These are phyloP conservation scores for Hetaerina americana DNA, from an alignment of 1,140 invertebrate genomes.

Conservation along the genomic window DNA sequence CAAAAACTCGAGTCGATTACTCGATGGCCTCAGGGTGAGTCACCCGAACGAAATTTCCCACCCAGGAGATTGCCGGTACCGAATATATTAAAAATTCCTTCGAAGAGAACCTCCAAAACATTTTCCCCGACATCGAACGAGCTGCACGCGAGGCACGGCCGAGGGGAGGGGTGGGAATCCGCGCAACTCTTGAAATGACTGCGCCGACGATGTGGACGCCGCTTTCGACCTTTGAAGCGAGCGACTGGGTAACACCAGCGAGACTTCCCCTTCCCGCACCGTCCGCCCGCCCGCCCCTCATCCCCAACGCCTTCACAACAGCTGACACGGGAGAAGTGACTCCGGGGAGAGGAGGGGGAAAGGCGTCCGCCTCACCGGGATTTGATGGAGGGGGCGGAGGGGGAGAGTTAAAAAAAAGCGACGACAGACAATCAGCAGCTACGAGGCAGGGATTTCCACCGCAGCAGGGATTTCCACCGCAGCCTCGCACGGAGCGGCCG, in stretches of 20 bases:
- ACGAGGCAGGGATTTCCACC: no score
- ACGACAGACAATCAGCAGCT: neutral
- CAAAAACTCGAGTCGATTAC: no score
- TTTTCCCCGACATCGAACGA: no score
- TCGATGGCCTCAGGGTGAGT: no score
- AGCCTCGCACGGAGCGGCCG: no score
- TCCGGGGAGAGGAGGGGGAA: neutral
- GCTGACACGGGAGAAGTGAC: neutral
- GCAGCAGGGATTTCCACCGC: no score
- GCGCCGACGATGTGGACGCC: neutral
- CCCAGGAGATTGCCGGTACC: no score
- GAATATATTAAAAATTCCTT: no score
- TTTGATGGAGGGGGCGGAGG: constrained; percentile 1
- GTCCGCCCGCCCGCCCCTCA: constrained; percentile 3
- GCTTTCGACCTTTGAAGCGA: neutral
- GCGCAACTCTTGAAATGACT: constrained; percentile 19
- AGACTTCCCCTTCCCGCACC: constrained; percentile 3
- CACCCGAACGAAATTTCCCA: no score
- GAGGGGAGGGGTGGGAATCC: constrained; percentile 12
- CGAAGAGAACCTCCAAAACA: no score
- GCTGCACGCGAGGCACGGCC: no score
- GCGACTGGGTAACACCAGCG: constrained; percentile 18
- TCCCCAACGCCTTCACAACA: neutral
- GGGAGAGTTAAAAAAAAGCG: constrained; percentile 7
- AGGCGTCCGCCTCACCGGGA: neutral